Evolutionary conservation across 1,140 invertebrate species (phyloP), one percentile per base, ranked within the genome.

Genomic region (Drosophila tropicalis): DNA sequence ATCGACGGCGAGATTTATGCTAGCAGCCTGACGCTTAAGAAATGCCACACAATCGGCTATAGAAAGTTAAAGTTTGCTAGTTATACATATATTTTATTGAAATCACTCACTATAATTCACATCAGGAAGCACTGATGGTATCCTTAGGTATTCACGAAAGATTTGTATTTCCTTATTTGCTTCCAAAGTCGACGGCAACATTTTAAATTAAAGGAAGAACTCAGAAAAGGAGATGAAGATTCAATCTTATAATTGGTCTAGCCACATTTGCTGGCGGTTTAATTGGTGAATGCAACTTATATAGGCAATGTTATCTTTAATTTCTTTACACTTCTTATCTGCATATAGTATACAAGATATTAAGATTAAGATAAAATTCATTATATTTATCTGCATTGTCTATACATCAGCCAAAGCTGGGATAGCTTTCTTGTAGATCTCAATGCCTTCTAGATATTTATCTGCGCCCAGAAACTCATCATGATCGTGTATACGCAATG

Each of bases 111-210:
- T 94, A 92, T 98, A 98, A 92, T 98, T 93, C 29, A 97, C 93
- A 89, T 96, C 92, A 0, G 97, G 97, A 74, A 98, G 97, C 7
- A 97, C 96, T 32, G 95, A 95, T 1, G 96, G 96, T 62, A 97
- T 96, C 71, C 94, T 92, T 15, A 98, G 91, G 92, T 98, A 98
- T 90, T 97, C 94, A 12, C 95, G 93, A 90, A 98, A 98, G 83
- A 95, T 95, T 55, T 94, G 94, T 63, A 97, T 95, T 84, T 96
- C 95, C 90, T 94, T 93, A 90, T 94, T 92, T 81, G 96, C 94
- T 72, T 92, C 90, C 9, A 19, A 3, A 12, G 22, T 25, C 25
- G 17, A 32, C 7, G 5, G 25, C 22, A 15, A 2, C 54, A 32
- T 22, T 2, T 17, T 22, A 12, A 10, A 12, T 51, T 10, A 0